phyloP scores from a whole-genome alignment of 2,797 vertebrate genomes.

The Garrulus glandarius region DNA sequence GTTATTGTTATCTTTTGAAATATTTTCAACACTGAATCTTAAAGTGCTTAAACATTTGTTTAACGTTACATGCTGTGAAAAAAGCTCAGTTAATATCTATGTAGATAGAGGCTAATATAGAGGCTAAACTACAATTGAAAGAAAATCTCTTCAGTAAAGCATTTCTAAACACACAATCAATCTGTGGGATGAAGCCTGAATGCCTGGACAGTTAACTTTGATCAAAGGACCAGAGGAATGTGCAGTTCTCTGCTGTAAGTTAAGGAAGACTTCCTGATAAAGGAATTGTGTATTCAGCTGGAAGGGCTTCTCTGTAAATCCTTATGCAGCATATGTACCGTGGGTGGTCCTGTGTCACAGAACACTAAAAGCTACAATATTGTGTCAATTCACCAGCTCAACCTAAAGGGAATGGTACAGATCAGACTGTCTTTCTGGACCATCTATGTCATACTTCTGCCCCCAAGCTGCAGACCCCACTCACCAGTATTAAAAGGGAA shows the following conservation, averaged over 20 bases:
- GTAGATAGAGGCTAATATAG: background rate
- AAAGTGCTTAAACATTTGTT: background rate
- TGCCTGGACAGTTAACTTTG: background rate
- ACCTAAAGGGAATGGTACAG: background rate
- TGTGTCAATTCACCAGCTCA: background rate
- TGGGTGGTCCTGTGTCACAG: background rate
- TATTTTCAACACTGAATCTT: background rate
- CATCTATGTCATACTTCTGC: background rate
- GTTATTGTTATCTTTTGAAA: background rate
- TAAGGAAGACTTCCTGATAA: background rate
- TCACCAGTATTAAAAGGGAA: background rate
- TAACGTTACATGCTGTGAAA: background rate
- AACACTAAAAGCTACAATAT: background rate
- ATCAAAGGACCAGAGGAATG: background rate
- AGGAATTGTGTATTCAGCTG: background rate
- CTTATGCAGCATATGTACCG: fast-evolving
- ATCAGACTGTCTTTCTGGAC: background rate
- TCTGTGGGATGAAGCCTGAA: background rate
- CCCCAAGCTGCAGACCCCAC: background rate
- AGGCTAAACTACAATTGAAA: background rate
- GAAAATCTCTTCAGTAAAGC: background rate
- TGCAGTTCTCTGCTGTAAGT: background rate
- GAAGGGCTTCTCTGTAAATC: background rate
- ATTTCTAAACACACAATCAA: background rate
- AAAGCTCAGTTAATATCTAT: background rate